phyloP scores from a whole-genome alignment of 2,888 invertebrate species.

The Drosophila prostipennis region DNA sequence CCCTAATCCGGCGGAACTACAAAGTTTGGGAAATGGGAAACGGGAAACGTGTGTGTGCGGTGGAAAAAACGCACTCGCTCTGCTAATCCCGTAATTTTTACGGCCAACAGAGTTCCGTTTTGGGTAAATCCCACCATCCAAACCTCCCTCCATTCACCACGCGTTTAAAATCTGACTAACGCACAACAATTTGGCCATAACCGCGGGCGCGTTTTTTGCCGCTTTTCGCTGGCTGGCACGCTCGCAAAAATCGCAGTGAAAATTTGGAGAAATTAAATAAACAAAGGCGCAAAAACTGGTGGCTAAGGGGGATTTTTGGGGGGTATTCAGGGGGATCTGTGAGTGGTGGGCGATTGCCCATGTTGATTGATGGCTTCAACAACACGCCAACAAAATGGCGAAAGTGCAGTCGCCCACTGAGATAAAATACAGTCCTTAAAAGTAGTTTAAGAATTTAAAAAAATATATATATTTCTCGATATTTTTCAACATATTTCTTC shows the following conservation, averaged over 20 bases:
- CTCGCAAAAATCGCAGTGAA: slow-evolving; percentile 66
- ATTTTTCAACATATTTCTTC: no score
- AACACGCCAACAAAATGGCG: slow-evolving; percentile 68
- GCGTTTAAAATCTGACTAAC: slow-evolving; percentile 77
- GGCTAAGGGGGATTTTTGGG: neutral
- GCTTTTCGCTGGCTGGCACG: slow-evolving; percentile 38
- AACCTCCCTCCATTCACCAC: slow-evolving; percentile 7
- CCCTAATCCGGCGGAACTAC: slow-evolving; percentile 61
- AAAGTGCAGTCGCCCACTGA: slow-evolving; percentile 10
- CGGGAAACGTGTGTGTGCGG: slow-evolving; percentile 6
- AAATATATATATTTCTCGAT: neutral
- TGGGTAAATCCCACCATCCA: neutral
- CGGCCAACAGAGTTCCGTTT: slow-evolving; percentile 59
- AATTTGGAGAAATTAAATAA: slow-evolving; percentile 78
- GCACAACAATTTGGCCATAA: slow-evolving; percentile 72
- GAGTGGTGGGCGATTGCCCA: slow-evolving; percentile 15
- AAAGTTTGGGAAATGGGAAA: neutral
- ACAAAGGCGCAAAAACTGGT: slow-evolving; percentile 54
- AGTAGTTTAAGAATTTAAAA: neutral
- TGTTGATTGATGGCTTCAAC: slow-evolving; percentile 38
- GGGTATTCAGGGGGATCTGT: neutral
- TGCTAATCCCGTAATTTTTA: slow-evolving; percentile 79
- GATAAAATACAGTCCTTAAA: neutral
- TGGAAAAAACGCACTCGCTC: slow-evolving; percentile 58
- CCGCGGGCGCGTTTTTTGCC: slow-evolving; percentile 70